phyloP scores from a whole-genome alignment of 2,888 invertebrate genomes.

The Punctoribates punctum region DNA sequence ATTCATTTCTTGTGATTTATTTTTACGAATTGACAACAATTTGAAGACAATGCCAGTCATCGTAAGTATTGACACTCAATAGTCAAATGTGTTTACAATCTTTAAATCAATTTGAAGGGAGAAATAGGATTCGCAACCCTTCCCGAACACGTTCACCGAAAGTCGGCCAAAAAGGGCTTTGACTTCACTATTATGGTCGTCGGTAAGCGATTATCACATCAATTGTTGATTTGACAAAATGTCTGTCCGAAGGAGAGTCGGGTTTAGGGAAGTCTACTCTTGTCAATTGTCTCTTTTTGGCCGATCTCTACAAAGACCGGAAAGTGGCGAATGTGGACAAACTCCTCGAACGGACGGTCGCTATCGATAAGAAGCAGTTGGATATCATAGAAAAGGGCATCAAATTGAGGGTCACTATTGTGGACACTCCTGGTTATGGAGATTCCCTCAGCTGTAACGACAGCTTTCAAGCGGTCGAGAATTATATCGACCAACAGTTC shows the following conservation, averaged over 20 bases:
- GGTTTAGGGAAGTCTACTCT: slow-evolving; percentile 92
- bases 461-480: slow-evolving; percentile 84
- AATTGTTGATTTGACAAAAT: slow-evolving; percentile 15
- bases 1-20: no score
- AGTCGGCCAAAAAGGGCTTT: slow-evolving; percentile 92
- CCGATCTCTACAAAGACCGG: slow-evolving; percentile 84
- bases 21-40: no score
- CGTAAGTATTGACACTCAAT: background rate
- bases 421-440: slow-evolving; percentile 92
- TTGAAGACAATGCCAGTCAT: slow-evolving; percentile 13
- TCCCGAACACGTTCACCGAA: slow-evolving; percentile 92
- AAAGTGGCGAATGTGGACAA: slow-evolving; percentile 65
- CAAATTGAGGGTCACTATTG: slow-evolving; percentile 80
- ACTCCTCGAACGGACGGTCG: slow-evolving; percentile 58
- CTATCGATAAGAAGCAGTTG: slow-evolving; percentile 70
- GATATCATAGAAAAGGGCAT: slow-evolving; percentile 93
- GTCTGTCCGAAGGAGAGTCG: slow-evolving; percentile 65
- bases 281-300: slow-evolving; percentile 87
- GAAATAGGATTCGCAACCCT: slow-evolving; percentile 87
- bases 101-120: background rate
- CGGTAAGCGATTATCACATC: slow-evolving; percentile 55
- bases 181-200: slow-evolving; percentile 96
- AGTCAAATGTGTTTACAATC: background rate
- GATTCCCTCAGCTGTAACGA: slow-evolving; percentile 90
- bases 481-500: slow-evolving; percentile 86